These are phyloP conservation scores for Pangasius macronema DNA, from an alignment of 2,797 vertebrate species.

Conservation along the genomic window DNA sequence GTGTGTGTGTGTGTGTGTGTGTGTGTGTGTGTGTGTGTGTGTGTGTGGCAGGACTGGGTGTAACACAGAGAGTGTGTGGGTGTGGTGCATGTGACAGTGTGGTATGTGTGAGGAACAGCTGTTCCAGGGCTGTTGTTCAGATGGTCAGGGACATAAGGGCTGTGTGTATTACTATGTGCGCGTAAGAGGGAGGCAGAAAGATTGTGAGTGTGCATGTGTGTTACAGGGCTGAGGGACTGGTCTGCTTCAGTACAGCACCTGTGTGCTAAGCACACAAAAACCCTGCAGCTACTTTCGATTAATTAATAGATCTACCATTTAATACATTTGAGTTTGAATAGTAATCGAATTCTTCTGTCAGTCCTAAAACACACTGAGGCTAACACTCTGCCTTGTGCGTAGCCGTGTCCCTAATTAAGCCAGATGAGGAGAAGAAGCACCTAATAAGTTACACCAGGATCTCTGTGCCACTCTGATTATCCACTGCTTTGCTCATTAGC, in stretches of 20 bases:
- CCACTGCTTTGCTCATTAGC: conserved; percentile 28
- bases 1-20: conserved; percentile 27
- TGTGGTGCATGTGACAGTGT: conserved; percentile 13
- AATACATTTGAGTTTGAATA: not conserved
- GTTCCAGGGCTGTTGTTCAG: conserved; percentile 68
- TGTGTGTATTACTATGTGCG: conserved; percentile 19
- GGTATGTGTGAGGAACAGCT: conserved; percentile 66
- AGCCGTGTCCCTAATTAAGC: not conserved
- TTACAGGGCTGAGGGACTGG: conserved; percentile 34
- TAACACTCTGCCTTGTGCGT: not conserved
- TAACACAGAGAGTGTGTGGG: conserved; percentile 9
- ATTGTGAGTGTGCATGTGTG: not conserved
- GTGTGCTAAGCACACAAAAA: conserved; percentile 54
- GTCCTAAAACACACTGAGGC: not conserved
- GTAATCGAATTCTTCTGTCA: not conserved
- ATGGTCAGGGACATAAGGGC: conserved; percentile 51
- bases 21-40: conserved; percentile 31
- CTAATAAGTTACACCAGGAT: conserved; percentile 33
- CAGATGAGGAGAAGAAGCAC: conserved; percentile 4
- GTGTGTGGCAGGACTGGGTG: conserved; percentile 18
- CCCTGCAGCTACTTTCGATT: not conserved
- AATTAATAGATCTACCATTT: not conserved
- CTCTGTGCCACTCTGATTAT: conserved; percentile 20
- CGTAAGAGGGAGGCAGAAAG: not conserved
- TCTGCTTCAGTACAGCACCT: conserved; percentile 64